These are phyloP conservation scores for Tamandua tetradactyla DNA, from an alignment of 2,797 vertebrate species.

Conservation along the genomic window DNA sequence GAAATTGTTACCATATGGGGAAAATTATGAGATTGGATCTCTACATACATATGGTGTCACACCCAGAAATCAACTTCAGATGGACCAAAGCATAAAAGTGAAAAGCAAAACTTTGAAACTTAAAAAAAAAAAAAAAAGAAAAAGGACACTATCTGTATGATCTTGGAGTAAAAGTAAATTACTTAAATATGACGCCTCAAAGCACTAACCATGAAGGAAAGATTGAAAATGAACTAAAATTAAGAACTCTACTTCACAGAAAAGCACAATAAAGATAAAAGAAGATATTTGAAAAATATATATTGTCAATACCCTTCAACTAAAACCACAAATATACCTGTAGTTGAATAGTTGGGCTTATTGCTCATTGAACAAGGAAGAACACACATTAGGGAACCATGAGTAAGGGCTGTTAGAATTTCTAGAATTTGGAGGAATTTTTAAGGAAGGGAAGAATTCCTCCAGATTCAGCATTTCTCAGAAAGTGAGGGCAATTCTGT, in stretches of 20 bases:
- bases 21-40: neutral
- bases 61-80: constrained; percentile 22
- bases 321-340: neutral
- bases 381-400: neutral
- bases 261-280: neutral
- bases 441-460: neutral
- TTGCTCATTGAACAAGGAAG: neutral
- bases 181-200: constrained; percentile 26
- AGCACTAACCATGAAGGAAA: neutral
- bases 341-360: neutral
- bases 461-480: neutral
- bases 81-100: neutral
- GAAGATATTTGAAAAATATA: neutral
- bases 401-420: neutral
- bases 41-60: neutral
- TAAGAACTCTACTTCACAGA: neutral
- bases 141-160: neutral
- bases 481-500: neutral
- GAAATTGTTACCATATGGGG: neutral
- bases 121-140: neutral
- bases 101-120: neutral
- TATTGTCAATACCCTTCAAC: neutral
- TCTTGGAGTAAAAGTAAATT: neutral
- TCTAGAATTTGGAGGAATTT: neutral
- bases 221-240: constrained; percentile 20